Evolutionary conservation across 2,888 invertebrate species (phyloP).

Genomic region (Alitta virens): DNA sequence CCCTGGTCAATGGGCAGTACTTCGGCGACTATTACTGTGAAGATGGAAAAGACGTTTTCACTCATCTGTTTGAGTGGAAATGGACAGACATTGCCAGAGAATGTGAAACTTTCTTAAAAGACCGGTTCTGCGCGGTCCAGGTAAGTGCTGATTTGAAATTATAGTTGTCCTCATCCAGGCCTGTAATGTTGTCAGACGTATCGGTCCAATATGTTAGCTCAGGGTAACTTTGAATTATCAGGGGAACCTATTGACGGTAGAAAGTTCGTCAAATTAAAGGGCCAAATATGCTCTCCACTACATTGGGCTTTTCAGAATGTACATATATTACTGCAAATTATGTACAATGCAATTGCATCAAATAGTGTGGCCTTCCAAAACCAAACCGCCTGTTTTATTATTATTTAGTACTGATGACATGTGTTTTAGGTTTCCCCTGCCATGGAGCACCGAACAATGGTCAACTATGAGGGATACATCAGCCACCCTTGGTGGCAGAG

Average conservation of each 20-base stretch:
- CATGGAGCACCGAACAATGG: conserved; percentile 37
- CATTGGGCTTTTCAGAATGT: no score
- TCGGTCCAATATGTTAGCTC: no score
- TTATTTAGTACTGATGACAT: no score
- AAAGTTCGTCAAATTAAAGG: no score
- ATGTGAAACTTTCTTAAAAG: conserved; percentile 18
- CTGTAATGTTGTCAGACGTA: no score
- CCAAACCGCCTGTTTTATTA: background rate
- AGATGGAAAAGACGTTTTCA: conserved; percentile 15
- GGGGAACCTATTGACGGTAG: no score
- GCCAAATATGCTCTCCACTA: no score
- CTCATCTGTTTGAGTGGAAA: conserved; percentile 30
- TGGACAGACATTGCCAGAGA: conserved; percentile 26
- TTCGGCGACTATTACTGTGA: conserved; percentile 16
- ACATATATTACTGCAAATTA: no score
- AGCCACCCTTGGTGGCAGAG: conserved; percentile 47
- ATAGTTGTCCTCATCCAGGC: no score
- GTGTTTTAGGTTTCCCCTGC: conserved; percentile 40
- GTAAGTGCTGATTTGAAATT: conserved; percentile 4
- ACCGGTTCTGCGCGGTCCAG: conserved; percentile 26
- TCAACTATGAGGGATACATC: conserved; percentile 26
- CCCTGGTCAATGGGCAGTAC: background rate
- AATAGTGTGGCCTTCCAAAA: no score
- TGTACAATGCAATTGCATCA: no score
- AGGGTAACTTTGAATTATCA: background rate